Conservation (phyloP, 1,140 invertebrate species). For the Habropoda laboriosa region DNA sequence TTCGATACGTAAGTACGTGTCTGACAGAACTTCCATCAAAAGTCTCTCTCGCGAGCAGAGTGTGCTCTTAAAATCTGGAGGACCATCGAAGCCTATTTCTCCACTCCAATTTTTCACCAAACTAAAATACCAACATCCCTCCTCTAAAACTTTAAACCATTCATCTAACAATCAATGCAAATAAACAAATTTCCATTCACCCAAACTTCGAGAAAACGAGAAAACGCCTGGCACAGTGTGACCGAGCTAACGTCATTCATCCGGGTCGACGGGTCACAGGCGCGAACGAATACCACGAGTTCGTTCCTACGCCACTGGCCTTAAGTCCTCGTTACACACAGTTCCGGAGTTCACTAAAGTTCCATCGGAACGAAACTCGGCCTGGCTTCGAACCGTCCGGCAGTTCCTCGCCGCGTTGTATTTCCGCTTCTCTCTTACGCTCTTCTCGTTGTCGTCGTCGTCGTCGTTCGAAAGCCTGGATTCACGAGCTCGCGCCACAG, state of each 20-base stretch:
- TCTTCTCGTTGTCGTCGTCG: constrained; percentile 54
- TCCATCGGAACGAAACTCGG: constrained; percentile 61
- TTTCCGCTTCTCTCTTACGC: constrained; percentile 49
- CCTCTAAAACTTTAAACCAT: no score
- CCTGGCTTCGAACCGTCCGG: constrained; percentile 29
- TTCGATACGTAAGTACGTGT: no score
- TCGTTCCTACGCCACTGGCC: constrained; percentile 51
- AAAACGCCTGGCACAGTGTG: no score
- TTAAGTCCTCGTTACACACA: constrained; percentile 61
- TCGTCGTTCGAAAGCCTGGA: constrained; percentile 36
- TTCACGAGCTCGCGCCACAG: constrained; percentile 47
- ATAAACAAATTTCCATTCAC: neutral
- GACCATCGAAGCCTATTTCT: neutral
- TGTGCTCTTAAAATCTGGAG: no score
- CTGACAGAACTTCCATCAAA: no score
- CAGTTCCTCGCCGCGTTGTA: constrained; percentile 32
- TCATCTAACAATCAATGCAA: no score
- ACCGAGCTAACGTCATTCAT: neutral
- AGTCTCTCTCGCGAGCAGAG: no score
- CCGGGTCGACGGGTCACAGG: no score
- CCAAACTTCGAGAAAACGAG: neutral
- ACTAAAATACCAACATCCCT: no score
- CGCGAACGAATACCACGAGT: no score
- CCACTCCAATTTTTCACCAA: neutral
- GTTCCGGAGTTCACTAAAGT: constrained; percentile 63